phyloP scores from a whole-genome alignment of 1,140 invertebrate genomes.

The Zaprionus africanus region DNA sequence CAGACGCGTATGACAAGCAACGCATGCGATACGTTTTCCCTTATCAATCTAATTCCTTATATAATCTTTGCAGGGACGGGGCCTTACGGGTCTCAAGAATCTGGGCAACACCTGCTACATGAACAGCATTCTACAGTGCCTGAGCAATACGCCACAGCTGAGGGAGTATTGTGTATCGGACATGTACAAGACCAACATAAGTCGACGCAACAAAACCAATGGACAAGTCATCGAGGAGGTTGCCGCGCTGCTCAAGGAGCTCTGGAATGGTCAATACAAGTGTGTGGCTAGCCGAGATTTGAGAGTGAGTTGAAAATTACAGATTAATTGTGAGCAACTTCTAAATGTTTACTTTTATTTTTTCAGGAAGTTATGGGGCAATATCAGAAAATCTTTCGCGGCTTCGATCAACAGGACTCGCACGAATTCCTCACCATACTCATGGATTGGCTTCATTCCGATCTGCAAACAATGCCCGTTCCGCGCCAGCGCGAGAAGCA shows the following conservation, averaged over 20 bases:
- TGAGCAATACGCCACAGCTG: conserved; percentile 91
- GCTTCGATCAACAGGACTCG: conserved; percentile 96
- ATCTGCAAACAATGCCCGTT: conserved; percentile 86
- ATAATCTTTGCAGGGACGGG: conserved; percentile 86
- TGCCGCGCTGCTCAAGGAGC: conserved; percentile 89
- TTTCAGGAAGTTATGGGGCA: conserved; percentile 89
- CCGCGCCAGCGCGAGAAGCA: conserved; percentile 65
- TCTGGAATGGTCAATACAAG: conserved; percentile 91
- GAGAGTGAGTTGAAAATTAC: conserved; percentile 77
- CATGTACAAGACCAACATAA: conserved; percentile 86
- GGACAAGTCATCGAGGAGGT: conserved; percentile 91
- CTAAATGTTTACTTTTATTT: conserved; percentile 36
- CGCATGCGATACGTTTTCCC: neutral
- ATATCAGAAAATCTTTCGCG: conserved; percentile 91
- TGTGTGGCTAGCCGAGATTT: conserved; percentile 92
- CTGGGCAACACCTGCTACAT: conserved; percentile 98
- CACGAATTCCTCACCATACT: conserved; percentile 97
- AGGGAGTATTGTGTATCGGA: conserved; percentile 91
- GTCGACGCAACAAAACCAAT: conserved; percentile 86
- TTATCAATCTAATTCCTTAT: neutral
- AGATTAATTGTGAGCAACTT: neutral
- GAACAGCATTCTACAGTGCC: conserved; percentile 98
- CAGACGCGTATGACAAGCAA: conserved; percentile 53
- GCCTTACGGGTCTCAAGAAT: conserved; percentile 94
- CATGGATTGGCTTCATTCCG: conserved; percentile 95